Evolutionary conservation across 2,113 vertebrate species (phyloP).

Genomic region (Entosphenus tridentatus): DNA sequence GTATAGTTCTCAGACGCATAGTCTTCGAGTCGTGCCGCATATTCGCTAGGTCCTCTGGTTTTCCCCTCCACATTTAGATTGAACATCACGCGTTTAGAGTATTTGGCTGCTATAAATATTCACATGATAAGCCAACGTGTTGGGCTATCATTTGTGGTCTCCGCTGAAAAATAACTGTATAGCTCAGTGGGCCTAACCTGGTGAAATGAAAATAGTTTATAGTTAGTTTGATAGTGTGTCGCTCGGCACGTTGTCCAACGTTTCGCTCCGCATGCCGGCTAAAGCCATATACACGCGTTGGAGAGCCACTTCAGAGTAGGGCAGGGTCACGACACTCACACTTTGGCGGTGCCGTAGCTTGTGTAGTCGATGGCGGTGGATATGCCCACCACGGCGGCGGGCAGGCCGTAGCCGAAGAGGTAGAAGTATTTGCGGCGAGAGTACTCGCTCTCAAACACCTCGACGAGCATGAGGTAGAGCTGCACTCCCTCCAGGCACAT

Average conservation of each 20-base stretch:
- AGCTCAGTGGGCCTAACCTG: background rate
- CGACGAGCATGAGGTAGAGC: slow-evolving; percentile 96
- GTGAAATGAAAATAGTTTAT: background rate
- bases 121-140: too few relatives aligned
- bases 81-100: too few relatives aligned
- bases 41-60: too few relatives aligned
- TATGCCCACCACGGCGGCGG: slow-evolving; percentile 66
- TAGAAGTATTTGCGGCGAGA: slow-evolving; percentile 83
- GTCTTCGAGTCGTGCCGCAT: too few relatives aligned
- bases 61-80: too few relatives aligned
- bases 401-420: slow-evolving; percentile 74
- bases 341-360: slow-evolving; percentile 79
- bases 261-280: slow-evolving; percentile 9
- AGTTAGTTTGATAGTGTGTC: background rate
- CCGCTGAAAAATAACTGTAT: slow-evolving; percentile 20
- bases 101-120: too few relatives aligned
- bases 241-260: background rate
- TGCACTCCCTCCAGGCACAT: slow-evolving; percentile 97
- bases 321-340: slow-evolving; percentile 34
- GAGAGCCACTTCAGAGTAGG: background rate
- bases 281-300: background rate
- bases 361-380: slow-evolving; percentile 80
- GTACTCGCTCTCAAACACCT: slow-evolving; percentile 92
- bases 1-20: too few relatives aligned
- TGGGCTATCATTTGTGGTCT: slow-evolving; percentile 33